Evolutionary conservation across 1,140 invertebrate species (phyloP), one percentile per base, ranked within the genome.

Genomic region (Panagrolaimus sp.): DNA sequence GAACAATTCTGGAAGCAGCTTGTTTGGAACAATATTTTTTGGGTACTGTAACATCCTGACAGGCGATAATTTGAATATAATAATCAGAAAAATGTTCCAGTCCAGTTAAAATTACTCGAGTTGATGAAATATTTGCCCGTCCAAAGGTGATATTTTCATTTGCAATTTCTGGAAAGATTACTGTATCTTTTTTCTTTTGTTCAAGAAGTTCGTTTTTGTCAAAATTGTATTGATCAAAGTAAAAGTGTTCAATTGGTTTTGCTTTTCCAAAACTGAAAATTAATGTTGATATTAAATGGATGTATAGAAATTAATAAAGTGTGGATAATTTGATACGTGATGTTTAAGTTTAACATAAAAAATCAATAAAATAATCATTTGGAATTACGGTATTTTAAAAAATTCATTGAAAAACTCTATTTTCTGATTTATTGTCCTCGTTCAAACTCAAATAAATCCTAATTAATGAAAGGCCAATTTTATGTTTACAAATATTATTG

Each of bases 11-110:
- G 1, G 43, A 44, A 46, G 45, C 43, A 43, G 67, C 48, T 26
- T 32, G 68, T 38, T 38, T 38, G 2, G 32, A 38, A 7, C 32
- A 38, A 38, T 38, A 7, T 4, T 38, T 38, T 71, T 76, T 78
- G 7, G 32, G 32, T 38, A 38, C 32, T 32, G 75, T 76, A 12
- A 67, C 47, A 70, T 81, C 71, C 58, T 81, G 74, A 71, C 76
- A 79, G 6, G 74, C 76, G 48, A 46, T 28, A 79, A 65, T 71
- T 67, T 26, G 10, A 72, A 87, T 85, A 28, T 79, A 83, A 70
- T 88, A 88, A 67, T 84, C 79, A 28, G 84, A 82, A 71, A 82
- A 88, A 75, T 88, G 87, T 32, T 78, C 78, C 9, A 87, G 79
- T 47, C 83, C 82, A 14, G 75, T 75, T 1, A 87, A 64, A 8